phyloP scores from a whole-genome alignment of 2,113 vertebrate genomes.

The Lucifuga dentata region DNA sequence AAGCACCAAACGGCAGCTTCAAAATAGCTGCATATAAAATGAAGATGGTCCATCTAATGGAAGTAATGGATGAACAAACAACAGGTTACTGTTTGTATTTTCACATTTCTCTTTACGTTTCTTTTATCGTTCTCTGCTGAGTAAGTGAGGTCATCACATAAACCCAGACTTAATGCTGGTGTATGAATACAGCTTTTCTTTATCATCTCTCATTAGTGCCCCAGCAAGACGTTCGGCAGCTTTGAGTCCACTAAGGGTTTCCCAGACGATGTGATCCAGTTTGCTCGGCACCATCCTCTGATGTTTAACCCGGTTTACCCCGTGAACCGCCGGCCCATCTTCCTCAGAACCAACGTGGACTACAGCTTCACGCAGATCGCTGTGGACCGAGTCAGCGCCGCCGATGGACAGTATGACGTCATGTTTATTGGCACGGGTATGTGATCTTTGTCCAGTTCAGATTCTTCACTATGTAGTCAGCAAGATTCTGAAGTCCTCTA shows the following conservation, averaged over 20 bases:
- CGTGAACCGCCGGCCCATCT: slow-evolving; percentile 87
- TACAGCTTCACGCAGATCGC: slow-evolving; percentile 92
- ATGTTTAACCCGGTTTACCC: slow-evolving; percentile 95
- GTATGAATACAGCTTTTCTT: neutral
- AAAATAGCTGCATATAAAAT: too few species aligned
- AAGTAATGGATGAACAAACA: too few species aligned
- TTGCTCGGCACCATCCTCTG: slow-evolving; percentile 95
- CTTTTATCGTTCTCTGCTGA: too few species aligned
- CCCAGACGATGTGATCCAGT: slow-evolving; percentile 96
- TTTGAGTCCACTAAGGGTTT: slow-evolving; percentile 97
- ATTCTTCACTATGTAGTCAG: too few species aligned
- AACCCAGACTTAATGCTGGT: neutral
- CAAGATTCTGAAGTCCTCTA: too few species aligned
- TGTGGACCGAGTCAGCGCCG: slow-evolving; percentile 90
- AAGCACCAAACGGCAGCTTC: too few species aligned
- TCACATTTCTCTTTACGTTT: too few species aligned
- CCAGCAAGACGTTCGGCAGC: slow-evolving; percentile 97
- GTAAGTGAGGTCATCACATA: too few species aligned
- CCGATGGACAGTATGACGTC: slow-evolving; percentile 94
- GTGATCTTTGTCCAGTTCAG: neutral
- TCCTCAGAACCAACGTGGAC: slow-evolving; percentile 87
- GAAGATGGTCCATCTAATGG: too few species aligned
- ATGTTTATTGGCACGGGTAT: slow-evolving; percentile 98
- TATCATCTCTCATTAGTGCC: slow-evolving; percentile 84
- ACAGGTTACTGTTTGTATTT: too few species aligned